Evolutionary conservation across 2,888 invertebrate genomes (phyloP).

Genomic region (Sphecodes monilicornis): DNA sequence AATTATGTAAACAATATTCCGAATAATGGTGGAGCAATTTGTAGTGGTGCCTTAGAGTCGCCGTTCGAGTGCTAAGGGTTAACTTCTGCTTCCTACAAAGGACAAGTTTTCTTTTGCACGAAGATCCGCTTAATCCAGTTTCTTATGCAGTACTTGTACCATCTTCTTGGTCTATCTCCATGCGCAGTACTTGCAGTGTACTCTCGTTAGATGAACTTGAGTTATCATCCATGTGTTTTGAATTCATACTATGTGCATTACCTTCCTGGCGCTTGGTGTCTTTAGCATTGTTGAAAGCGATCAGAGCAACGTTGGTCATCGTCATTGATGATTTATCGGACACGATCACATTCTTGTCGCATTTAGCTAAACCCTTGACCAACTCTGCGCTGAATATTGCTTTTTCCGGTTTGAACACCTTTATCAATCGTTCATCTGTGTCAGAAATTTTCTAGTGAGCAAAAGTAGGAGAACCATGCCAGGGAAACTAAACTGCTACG

Average conservation of each 20-base stretch:
- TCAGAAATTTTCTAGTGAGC: background rate
- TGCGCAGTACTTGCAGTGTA: too few species aligned
- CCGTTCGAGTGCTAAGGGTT: too few species aligned
- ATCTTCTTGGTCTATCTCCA: too few species aligned
- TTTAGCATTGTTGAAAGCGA: background rate
- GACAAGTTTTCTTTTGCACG: background rate
- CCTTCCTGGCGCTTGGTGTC: background rate
- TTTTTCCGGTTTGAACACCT: background rate
- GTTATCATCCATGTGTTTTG: background rate
- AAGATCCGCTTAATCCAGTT: background rate
- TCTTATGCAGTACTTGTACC: too few species aligned
- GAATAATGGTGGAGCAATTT: too few species aligned
- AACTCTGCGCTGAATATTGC: background rate
- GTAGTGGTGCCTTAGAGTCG: too few species aligned
- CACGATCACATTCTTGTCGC: fast-evolving
- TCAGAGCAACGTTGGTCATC: background rate
- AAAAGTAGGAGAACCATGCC: background rate
- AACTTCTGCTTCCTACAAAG: background rate
- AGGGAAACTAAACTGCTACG: background rate
- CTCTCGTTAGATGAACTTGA: background rate
- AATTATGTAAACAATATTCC: too few species aligned
- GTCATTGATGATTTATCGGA: background rate
- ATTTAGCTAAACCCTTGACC: background rate
- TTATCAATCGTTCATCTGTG: background rate
- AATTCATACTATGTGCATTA: background rate